Conservation (phyloP, 2,888 invertebrate genomes). For the Platypus cylindrus region DNA sequence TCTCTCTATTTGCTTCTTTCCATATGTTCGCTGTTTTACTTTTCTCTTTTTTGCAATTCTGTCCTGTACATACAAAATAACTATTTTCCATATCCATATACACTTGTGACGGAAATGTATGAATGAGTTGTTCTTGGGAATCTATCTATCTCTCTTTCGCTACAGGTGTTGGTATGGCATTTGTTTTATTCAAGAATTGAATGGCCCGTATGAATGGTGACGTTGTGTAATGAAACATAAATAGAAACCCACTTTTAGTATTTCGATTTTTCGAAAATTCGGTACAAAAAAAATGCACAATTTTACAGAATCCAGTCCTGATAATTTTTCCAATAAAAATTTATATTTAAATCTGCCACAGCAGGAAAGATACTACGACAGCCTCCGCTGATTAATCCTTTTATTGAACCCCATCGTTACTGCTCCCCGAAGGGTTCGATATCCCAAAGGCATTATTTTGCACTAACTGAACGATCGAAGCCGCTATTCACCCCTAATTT, state of each 20-base stretch:
- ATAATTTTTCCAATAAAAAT: too few species aligned
- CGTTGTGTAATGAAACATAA: too few species aligned
- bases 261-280: too few species aligned
- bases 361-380: constrained; percentile 9
- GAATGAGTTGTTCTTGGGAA: too few species aligned
- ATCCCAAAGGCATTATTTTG: constrained; percentile 34
- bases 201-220: too few species aligned
- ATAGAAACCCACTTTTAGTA: too few species aligned
- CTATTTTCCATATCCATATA: constrained; percentile 47
- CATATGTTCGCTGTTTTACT: constrained; percentile 20
- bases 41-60: constrained; percentile 30
- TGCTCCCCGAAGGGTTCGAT: constrained; percentile 22
- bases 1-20: too few species aligned
- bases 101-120: constrained; percentile 50
- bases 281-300: too few species aligned
- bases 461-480: constrained; percentile 25
- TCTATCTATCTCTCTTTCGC: too few species aligned
- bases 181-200: too few species aligned
- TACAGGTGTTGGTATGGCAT: too few species aligned
- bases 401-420: constrained; percentile 26
- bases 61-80: constrained; percentile 41
- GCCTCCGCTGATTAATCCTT: constrained; percentile 26
- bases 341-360: constrained; percentile 10
- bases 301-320: too few species aligned
- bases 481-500: constrained; percentile 8